Conservation (phyloP, 2,113 vertebrate genomes). For the Oreochromis niloticus region DNA sequence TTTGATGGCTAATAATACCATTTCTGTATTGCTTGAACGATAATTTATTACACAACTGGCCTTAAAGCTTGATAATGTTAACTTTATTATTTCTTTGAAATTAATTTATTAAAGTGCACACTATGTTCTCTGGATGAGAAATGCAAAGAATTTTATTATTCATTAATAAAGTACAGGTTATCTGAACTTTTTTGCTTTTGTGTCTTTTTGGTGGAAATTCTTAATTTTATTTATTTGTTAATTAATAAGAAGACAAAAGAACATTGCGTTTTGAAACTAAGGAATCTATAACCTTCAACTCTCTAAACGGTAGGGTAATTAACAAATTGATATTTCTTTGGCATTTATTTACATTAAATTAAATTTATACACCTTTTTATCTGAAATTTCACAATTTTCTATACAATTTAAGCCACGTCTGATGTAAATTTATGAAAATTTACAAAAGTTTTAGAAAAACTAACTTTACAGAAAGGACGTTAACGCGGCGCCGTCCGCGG, state of each 20-base stretch:
- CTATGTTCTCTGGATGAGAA: conserved; percentile 79
- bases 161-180: conserved; percentile 78
- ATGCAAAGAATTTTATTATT: conserved; percentile 80
- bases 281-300: neutral
- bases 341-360: neutral
- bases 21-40: conserved; percentile 66
- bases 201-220: neutral
- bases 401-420: neutral
- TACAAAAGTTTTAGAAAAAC: neutral
- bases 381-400: neutral
- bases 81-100: conserved; percentile 76
- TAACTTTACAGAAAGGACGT: accelerated
- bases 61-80: conserved; percentile 91
- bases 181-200: neutral
- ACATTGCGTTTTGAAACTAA: neutral
- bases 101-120: conserved; percentile 95
- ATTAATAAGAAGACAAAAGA: neutral
- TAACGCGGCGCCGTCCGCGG: neutral
- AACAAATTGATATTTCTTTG: neutral
- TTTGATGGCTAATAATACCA: conserved; percentile 22
- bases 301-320: neutral
- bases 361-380: neutral
- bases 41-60: conserved; percentile 86
- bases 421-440: neutral
- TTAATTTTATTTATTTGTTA: neutral